Percentiles rank a stretch among this genome's conserved stretches.
Evolutionary conservation across 2,888 invertebrate genomes (phyloP).

Genomic region (Macaria liturata): DNA sequence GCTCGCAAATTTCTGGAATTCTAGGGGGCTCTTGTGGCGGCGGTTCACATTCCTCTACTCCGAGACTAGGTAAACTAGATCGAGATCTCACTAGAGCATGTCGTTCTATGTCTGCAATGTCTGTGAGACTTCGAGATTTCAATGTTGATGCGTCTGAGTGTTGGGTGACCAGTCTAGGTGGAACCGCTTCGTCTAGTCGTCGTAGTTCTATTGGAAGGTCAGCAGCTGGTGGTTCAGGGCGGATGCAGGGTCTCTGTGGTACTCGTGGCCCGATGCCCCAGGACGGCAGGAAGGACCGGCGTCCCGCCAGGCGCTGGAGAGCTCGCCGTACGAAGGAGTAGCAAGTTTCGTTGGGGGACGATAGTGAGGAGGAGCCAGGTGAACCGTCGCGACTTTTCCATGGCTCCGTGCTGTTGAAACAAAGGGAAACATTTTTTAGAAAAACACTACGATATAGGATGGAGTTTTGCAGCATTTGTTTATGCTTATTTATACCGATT

Average conservation of each 20-base stretch:
- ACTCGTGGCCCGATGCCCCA: conserved; percentile 83
- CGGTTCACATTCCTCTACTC: conserved; percentile 64
- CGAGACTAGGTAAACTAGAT: conserved; percentile 89
- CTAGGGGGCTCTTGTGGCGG: conserved; percentile 49
- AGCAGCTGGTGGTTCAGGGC: conserved; percentile 89
- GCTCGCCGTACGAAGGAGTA: conserved; percentile 96
- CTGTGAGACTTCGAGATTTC: conserved; percentile 93
- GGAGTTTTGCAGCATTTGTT: too few species aligned
- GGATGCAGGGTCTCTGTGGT: conserved; percentile 80
- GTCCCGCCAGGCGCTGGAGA: conserved; percentile 92
- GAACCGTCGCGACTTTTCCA: conserved; percentile 82
- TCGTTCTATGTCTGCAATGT: conserved; percentile 90
- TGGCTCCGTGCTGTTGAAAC: conserved; percentile 63
- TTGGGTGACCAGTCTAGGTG: conserved; percentile 74
- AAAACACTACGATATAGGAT: too few species aligned
- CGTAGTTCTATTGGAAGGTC: conserved; percentile 95
- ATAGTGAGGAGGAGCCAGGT: conserved; percentile 93
- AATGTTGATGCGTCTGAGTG: conserved; percentile 84
- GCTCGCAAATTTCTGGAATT: conserved; percentile 67
- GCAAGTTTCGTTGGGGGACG: conserved; percentile 96
- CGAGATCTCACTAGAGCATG: conserved; percentile 88
- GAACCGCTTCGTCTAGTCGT: conserved; percentile 85
- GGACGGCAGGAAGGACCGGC: conserved; percentile 89
- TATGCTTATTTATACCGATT: too few species aligned
- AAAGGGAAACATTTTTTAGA: background rate